Evolutionary conservation across 2,888 invertebrate species (phyloP).

Genomic region (Buathra laborator): DNA sequence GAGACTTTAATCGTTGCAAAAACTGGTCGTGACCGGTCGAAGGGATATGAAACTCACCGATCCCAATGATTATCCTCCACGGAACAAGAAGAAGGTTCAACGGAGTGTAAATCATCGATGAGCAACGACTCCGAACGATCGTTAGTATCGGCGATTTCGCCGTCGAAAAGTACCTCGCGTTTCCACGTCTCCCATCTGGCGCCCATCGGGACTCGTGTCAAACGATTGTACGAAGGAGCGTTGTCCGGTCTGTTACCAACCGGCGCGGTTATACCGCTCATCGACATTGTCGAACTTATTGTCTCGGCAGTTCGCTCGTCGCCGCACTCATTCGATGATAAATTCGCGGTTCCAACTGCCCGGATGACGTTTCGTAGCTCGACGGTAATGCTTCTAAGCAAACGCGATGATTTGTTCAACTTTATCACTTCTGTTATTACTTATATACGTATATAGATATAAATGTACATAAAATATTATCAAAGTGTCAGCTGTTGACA

Average conservation of each 20-base stretch:
- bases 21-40: conserved; percentile 14
- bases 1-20: conserved; percentile 1
- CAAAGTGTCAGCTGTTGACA: background rate
- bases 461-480: background rate
- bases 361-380: conserved; percentile 33
- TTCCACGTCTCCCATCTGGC: conserved; percentile 68
- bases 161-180: conserved; percentile 64
- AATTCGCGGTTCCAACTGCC: conserved; percentile 52
- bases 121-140: conserved; percentile 47
- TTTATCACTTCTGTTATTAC: conserved; percentile 27
- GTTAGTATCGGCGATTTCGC: conserved; percentile 36
- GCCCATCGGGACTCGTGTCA: conserved; percentile 61
- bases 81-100: conserved; percentile 14
- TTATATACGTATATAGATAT: background rate
- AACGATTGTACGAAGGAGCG: conserved; percentile 33
- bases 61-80: conserved; percentile 39
- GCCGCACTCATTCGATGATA: conserved; percentile 46
- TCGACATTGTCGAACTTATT: conserved; percentile 26
- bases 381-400: conserved; percentile 18
- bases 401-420: conserved; percentile 48
- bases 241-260: background rate
- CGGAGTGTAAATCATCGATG: conserved; percentile 28
- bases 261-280: background rate
- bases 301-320: conserved; percentile 7
- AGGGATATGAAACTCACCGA: conserved; percentile 59